Evolutionary conservation across 2,888 invertebrate genomes (phyloP).

Genomic region (Axea sp.): DNA sequence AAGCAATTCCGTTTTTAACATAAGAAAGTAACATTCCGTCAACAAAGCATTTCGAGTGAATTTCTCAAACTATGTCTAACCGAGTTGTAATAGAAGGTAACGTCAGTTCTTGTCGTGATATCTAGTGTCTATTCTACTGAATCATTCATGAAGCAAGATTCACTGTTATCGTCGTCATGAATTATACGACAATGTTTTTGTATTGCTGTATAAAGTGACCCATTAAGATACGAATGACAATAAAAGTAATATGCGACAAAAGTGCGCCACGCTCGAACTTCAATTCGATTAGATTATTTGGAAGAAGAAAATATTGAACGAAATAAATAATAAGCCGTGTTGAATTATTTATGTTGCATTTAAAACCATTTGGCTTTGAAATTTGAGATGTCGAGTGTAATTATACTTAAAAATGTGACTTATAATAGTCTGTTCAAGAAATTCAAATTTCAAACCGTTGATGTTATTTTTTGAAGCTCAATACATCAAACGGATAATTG

Average conservation of each 20-base stretch:
- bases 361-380: conserved; percentile 28
- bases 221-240: conserved; percentile 57
- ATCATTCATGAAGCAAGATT: conserved; percentile 62
- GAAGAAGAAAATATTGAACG: conserved; percentile 44
- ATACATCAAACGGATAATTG: too few species aligned
- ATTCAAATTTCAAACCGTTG: too few species aligned
- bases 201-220: conserved; percentile 56
- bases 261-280: conserved; percentile 44
- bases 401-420: too few species aligned
- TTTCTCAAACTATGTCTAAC: conserved; percentile 50
- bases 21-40: too few species aligned
- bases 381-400: conserved; percentile 1
- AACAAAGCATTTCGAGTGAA: conserved; percentile 50
- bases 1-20: too few species aligned
- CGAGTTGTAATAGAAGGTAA: conserved; percentile 59
- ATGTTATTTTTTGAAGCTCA: too few species aligned
- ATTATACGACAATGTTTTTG: conserved; percentile 61
- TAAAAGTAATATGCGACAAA: conserved; percentile 59
- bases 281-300: conserved; percentile 56
- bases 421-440: too few species aligned
- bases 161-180: conserved; percentile 62
- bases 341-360: conserved; percentile 42
- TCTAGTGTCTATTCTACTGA: conserved; percentile 63
- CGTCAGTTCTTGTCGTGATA: conserved; percentile 61
- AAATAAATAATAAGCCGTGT: conserved; percentile 34